Evolutionary conservation across 2,888 invertebrate species (phyloP), one percentile per base, ranked within the genome.

Genomic region (Pristionchus japonicus): DNA sequence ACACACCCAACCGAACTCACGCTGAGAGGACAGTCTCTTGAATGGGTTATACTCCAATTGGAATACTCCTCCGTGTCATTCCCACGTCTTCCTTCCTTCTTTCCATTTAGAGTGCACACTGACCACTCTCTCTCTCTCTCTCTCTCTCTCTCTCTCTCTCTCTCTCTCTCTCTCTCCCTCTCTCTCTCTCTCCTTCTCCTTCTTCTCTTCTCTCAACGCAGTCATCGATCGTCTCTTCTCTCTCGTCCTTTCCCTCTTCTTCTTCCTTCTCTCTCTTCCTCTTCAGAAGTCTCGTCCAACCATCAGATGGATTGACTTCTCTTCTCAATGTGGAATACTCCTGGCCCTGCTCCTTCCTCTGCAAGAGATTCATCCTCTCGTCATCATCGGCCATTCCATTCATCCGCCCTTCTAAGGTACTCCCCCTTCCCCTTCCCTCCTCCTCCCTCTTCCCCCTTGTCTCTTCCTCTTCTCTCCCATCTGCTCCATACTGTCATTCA

Each of bases 261-360:
- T 64, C 64, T 27, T 27, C 84, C 20, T 27, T 86, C 23, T 77
- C 82, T 86, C 84, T 34, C 40, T 64, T 20, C 82, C 67, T 74
- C 74, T 47, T 49, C 52, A 83, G 83, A 83, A 49, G 57, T 83
- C 83, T 23, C 57, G n/a, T 11, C 27, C 70, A 11, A 47, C 77
- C n/a, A n/a, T n/a, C n/a, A n/a, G n/a, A 77, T 77, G 77, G 77
- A 77, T 43, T 77, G 77, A 77, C 77, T 77, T 47, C n/a, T n/a
- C n/a, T n/a, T n/a, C n/a, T n/a, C n/a, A n/a, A 83, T 83, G 82
- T 83, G 82, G 82, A 83, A 83, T 83, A 83, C 85, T 20, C 85
- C 85, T n/a, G 61, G 40, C 40, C 85, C 85, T 1, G 85, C 85
- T 64, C 85, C 85, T 52, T 52, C 82, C 27, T 83, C 80, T 31